Evolutionary conservation across 2,113 vertebrate genomes (phyloP), one percentile per base, ranked within the genome.

Genomic region (Butorides virescens): DNA sequence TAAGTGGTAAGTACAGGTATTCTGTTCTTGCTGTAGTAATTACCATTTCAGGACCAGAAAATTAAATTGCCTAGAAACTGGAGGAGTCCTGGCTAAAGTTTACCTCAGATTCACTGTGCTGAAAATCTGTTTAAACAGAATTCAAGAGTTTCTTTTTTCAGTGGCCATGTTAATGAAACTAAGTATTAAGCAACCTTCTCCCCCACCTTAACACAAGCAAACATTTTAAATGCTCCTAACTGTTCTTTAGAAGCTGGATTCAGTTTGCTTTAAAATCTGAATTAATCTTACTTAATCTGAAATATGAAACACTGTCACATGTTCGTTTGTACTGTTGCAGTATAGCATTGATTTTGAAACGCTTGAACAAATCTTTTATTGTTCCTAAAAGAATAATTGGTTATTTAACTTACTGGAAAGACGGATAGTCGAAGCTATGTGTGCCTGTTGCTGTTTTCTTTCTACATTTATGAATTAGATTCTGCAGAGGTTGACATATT

Each of bases 301-400:
- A 92, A 93, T 93, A 92, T 86, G 42, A 92, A 95, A 91, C 68
- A 50, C 63, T 66, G 68, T 81, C 79, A 92, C 55, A 7, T 78
- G 83, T 12, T 86, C 14, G 15, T 80, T 91, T 84, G 34, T 80
- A 18, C 22, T 79, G 44, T 76, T 90, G 80, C 70, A 80, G 55
- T 93, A 58, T 66, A 70, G 47, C 55, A 66, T 67, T 88, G 85
- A 79, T 73, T 95, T 81, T 86, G 59, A 92, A 95, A 74, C 68
- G 46, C 27, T 80, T 50, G 55, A 90, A 93, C 47, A 96, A 66
- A 66, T 77, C n/a, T 83, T 67, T 50, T 83, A 66, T 92, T 94
- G 50, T 92, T 94, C 5, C 18, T 58, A 18, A 86, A 83, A 37
- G 29, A 92, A 62, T 82, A 73, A 83, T 86, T 65, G 18, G 20